phyloP scores from a whole-genome alignment of 2,888 invertebrate genomes.

The Invenusta paracnida region DNA sequence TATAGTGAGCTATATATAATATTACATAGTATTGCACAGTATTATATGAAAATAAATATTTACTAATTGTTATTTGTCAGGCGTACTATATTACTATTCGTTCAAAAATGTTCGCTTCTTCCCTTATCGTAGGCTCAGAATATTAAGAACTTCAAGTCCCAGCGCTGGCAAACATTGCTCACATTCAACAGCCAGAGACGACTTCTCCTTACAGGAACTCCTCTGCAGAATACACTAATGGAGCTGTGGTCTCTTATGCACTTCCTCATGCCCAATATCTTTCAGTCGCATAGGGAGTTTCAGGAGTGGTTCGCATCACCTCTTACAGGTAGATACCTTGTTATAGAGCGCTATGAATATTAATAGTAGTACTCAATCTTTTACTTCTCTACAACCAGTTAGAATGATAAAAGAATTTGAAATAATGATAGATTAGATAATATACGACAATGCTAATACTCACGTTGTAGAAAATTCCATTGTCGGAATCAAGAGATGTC shows the following conservation, averaged over 20 bases:
- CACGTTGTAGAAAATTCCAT: no score
- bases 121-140: constrained; percentile 99
- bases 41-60: not conserved
- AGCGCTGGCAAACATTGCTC: constrained; percentile 90
- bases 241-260: constrained; percentile 97
- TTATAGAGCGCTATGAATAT: no score
- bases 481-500: no score
- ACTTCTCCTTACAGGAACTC: constrained; percentile 81
- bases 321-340: constrained; percentile 67
- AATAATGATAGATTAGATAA: not conserved
- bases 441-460: not conserved
- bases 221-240: constrained; percentile 89
- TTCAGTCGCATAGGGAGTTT: constrained; percentile 83
- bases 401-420: no score
- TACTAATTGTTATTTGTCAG: no score
- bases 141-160: constrained; percentile 98
- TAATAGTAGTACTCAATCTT: no score
- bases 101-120: no score
- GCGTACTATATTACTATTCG: no score
- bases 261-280: constrained; percentile 93
- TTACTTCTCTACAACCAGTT: no score
- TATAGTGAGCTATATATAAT: no score
- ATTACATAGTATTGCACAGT: not conserved
- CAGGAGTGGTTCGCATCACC: constrained; percentile 98
- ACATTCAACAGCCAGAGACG: constrained; percentile 88